Base-by-base conservation (phyloP, 1,140 invertebrate genomes). In the Tribolium castaneum region DNA sequence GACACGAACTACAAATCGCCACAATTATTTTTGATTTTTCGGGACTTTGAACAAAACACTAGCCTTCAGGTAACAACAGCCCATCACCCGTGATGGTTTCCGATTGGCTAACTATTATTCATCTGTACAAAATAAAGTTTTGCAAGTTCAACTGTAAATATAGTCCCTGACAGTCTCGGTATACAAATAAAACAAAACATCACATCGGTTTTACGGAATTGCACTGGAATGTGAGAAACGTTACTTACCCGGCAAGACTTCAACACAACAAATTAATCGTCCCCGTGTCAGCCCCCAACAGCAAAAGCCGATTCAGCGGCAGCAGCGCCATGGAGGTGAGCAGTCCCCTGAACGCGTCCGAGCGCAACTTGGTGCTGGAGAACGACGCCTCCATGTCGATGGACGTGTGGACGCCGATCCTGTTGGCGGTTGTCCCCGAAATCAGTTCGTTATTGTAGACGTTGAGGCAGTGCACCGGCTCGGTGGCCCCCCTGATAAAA, bases 241-340 rank as follows among this genome's bases (percentile, higher is more conserved):
- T 45, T 45, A 10, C n/a, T 45, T n/a, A n/a, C 7, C 39, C 5
- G 22, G 6, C 13, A 59, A 22, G 6, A 16, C 6, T 14, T 91
- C 89, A 97, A 89, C 96, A 97, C 25, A 98, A 87, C 49, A 98
- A 88, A 82, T 90, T 93, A 70, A 98, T 96, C 82, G 90, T 92
- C 7, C 97, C 97, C 86, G 93, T 96, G 85, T 99, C 97, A 62
- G 96, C 94, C 14, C 96, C 97, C 9, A 98, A 87, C 9, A 99
- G 87, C 6, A 99, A 88, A 66, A 97, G 88, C 84, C 95, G 92
- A 87, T 99, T 98, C 0, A 98, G 87, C 6, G 97, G 97, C 78
- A 98, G 86, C 13, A 98, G 90, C 3, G 93, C 91, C 92, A 98
- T 94, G 10, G 94, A 92, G 9, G 97, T 98, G 2, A 99, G 88